Evolutionary conservation across 2,888 invertebrate genomes (phyloP), one percentile per base, ranked within the genome.

Genomic region (Timema cristinae): DNA sequence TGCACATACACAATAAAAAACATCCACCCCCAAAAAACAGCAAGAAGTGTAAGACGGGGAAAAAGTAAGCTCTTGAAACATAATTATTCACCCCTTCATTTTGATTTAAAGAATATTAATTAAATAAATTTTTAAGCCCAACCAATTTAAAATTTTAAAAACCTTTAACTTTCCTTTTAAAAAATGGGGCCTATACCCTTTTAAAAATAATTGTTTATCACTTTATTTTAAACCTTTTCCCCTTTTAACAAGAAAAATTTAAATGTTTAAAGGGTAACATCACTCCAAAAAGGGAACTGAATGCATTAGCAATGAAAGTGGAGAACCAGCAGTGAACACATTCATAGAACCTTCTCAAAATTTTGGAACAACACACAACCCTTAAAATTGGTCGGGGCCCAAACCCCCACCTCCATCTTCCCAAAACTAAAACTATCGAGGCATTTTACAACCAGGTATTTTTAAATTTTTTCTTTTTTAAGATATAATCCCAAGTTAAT

Each of bases 221-320:
- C 1, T 32, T 32, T 32, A 32, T 32, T 2, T 32, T 32, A 32
- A 1, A 32, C 32, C 4, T 32, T 32, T n/a, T n/a, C n/a, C n/a
- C n/a, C 32, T 32, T 32, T 32, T 32, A 32, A 32, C 32, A 32
- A 32, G 32, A 2, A 79, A 56, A 77, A 77, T 56, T n/a, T n/a
- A n/a, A n/a, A 78, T 71, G 51, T 80, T 75, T 75, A 82, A 81
- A n/a, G n/a, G 89, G 90, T 54, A 88, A 92, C 78, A 90, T 96
- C 75, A 97, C 97, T 77, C 97, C 97, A 6, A 97, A 97, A 0
- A 97, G 97, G 51, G 96, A 97, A 83, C 85, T 98, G 76, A 97
- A 97, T 84, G 94, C 96, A 73, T 84, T 98, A 71, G 97, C 97
- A 10, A 97, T 97, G 97, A 97, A 97, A 84, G 95, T 77, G 96